Base-by-base conservation (phyloP, 2,888 invertebrate genomes). In the Lasius fuliginosus region DNA sequence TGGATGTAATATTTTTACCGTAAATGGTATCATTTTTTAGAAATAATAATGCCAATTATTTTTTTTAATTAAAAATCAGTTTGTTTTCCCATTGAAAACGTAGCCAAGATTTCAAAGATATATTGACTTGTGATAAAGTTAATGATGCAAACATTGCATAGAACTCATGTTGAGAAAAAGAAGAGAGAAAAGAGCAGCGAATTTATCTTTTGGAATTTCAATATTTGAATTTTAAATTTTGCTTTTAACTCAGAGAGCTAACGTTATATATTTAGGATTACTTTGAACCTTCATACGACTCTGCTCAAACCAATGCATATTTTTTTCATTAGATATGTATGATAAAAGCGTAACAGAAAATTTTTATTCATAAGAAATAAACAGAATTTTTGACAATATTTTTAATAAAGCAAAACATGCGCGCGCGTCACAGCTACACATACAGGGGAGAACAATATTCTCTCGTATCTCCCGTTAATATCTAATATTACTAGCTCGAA, bases 401-500 rank as follows among this genome's bases (percentile, higher is more conserved):
- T 2, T 67, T 36, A 76, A 67, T 27, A 49, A 49, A 33, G 46
- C 11, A 23, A 18, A 74, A 60, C 4, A 18, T 11, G 60, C 3
- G 18, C 58, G 11, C 30, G 27, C 58, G 5, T 8, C 30, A 15
- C 27, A 27, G 23, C 23, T 18, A 30, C 4, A 27, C 18, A n/a
- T 23, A n/a, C 11, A 46, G 65, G 12, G 5, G 18, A 18, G 36
- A 18, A 49, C 67, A 23, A 65, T 68, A 76, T 76, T 36, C 36
- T 67, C 27, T 49, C 36, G 53, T 18, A 23, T 76, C 27, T 62
- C 49, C 36, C 27, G 36, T 76, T 76, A 76, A 76, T 76, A 53
- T 76, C 76, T 76, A 76, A 76, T 76, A 76, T 76, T 68, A 76
- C 36, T 27, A 30, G 49, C 68, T 68, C 53, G 68, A 27, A 68